Evolutionary conservation across 2,113 vertebrate species (phyloP).

Genomic region (Ciconia stormi): DNA sequence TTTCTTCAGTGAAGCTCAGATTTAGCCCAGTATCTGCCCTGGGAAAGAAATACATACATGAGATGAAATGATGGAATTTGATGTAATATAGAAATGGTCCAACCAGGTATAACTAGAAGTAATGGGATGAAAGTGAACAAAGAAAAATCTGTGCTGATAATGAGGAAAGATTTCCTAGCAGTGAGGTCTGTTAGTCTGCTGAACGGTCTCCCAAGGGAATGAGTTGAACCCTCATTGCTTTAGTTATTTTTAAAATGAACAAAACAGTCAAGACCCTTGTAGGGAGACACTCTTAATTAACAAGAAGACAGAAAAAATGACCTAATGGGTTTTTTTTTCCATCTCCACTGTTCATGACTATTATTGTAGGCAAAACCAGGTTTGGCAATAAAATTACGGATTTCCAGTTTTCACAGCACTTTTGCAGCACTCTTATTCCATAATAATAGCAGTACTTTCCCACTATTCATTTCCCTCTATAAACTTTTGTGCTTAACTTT

Average conservation of each 20-base stretch:
- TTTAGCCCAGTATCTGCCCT: not conserved
- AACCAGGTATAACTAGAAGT: conserved; percentile 13
- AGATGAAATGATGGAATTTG: conserved; percentile 34
- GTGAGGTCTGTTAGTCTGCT: conserved; percentile 17
- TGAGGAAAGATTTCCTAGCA: conserved; percentile 29
- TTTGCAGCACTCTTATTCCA: not conserved
- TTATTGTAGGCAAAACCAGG: conserved; percentile 19
- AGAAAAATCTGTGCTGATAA: conserved; percentile 42
- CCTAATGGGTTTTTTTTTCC: conserved; percentile 7
- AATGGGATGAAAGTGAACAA: conserved; percentile 9
- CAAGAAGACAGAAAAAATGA: conserved; percentile 35
- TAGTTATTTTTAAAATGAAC: conserved; percentile 53
- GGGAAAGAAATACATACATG: not conserved
- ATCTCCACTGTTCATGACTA: not conserved
- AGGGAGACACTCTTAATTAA: conserved; percentile 52
- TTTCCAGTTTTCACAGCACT: conserved; percentile 43
- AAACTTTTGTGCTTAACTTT: conserved; percentile 2
- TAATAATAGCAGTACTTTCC: not conserved
- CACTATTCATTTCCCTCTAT: not conserved
- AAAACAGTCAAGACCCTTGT: conserved; percentile 44
- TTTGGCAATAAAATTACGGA: conserved; percentile 45
- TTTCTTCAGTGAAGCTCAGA: conserved; percentile 15
- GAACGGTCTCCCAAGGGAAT: conserved; percentile 3
- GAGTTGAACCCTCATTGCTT: conserved; percentile 2
- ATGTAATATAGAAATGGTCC: not conserved